Conservation (phyloP, 2,113 vertebrate species). For the Pseudopodoces humilis region DNA sequence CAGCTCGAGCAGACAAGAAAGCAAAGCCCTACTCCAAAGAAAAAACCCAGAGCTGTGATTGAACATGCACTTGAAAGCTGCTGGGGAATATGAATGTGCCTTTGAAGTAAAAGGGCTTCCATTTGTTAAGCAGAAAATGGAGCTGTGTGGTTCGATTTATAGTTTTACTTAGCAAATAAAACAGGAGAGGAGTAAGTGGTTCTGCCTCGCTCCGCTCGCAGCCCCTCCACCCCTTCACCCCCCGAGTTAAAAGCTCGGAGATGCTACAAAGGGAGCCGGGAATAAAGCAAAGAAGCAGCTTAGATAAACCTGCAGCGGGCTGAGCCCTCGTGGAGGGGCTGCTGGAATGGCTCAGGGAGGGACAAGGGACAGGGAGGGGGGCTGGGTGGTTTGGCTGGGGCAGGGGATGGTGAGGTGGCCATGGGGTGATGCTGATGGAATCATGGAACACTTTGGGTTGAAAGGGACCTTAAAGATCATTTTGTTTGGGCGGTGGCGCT, state of each 20-base stretch:
- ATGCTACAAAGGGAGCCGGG: constrained; percentile 23
- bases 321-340: neutral
- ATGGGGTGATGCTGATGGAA: rapidly evolving
- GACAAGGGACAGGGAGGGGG: neutral
- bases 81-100: constrained; percentile 74
- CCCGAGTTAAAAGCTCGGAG: constrained; percentile 58
- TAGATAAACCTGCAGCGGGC: constrained; percentile 17
- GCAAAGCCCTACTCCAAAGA: constrained; percentile 38
- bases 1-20: neutral
- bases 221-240: constrained; percentile 49
- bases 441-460: rapidly evolving
- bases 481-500: neutral
- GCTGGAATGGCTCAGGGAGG: neutral
- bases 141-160: constrained; percentile 62
- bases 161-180: constrained; percentile 63
- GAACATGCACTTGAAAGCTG: constrained; percentile 77
- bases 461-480: rapidly evolving
- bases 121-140: constrained; percentile 75
- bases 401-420: neutral
- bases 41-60: constrained; percentile 54
- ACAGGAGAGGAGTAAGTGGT: constrained; percentile 56
- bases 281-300: constrained; percentile 60
- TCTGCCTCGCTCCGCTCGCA: neutral
- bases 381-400: neutral
- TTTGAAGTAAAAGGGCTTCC: constrained; percentile 76